Percentiles rank a stretch among this genome's conserved stretches.
These are phyloP conservation scores for Morinoia aosen DNA, from an alignment of 2,888 invertebrate genomes.

Conservation along the genomic window DNA sequence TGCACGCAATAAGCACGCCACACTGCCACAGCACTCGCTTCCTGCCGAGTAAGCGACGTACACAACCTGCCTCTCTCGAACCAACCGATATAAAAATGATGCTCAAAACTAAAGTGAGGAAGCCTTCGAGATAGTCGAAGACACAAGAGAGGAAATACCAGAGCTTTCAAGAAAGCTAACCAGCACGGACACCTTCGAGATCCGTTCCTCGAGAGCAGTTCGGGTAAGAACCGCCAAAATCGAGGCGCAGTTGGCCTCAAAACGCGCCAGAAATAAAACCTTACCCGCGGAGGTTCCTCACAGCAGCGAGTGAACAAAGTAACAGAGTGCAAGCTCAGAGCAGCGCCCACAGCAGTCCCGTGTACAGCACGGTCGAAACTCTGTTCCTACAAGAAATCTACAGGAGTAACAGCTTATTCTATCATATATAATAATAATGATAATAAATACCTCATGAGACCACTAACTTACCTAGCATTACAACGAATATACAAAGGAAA, in stretches of 20 bases:
- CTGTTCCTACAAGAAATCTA: neutral
- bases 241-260: neutral
- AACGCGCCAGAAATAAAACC: neutral
- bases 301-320: neutral
- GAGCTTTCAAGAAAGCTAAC: neutral
- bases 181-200: neutral
- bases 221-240: neutral
- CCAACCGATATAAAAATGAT: neutral
- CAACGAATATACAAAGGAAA: conserved; percentile 45
- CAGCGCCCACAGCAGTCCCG: neutral
- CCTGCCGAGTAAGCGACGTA: neutral
- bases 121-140: neutral
- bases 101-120: neutral
- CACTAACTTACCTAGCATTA: neutral
- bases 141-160: neutral
- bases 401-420: neutral
- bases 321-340: neutral
- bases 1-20: neutral
- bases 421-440: neutral
- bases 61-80: neutral
- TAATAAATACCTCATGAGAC: conserved; percentile 42
- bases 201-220: neutral
- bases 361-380: neutral
- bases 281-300: neutral
- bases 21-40: neutral